These are phyloP conservation scores for Catalaphyllia jardinei DNA, from an alignment of 64 coral and sea anemone species.

Conservation along the genomic window DNA sequence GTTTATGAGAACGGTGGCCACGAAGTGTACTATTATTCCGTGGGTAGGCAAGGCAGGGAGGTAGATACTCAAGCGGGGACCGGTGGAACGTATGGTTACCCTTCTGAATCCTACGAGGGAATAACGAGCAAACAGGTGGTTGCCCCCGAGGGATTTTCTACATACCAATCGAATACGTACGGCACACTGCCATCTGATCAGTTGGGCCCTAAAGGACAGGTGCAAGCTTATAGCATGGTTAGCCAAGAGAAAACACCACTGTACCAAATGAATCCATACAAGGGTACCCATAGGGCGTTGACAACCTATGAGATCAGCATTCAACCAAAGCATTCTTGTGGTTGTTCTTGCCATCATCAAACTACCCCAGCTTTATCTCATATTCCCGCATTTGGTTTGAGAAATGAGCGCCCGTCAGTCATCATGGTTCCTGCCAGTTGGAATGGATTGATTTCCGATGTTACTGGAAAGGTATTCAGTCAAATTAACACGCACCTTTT, in stretches of 20 bases:
- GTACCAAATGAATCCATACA: background rate
- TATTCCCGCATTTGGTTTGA: background rate
- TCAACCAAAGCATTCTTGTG: background rate
- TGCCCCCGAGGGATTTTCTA: background rate
- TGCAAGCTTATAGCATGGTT: background rate
- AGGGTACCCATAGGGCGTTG: constrained; percentile 27
- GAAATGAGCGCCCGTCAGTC: constrained; percentile 27
- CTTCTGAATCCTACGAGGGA: background rate
- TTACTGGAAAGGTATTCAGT: background rate
- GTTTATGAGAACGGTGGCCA: constrained; percentile 8
- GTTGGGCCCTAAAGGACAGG: background rate
- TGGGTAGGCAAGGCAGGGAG: background rate
- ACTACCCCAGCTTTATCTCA: background rate
- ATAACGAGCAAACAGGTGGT: background rate
- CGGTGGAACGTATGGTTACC: background rate
- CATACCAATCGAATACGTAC: constrained; percentile 9
- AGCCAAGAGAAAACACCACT: background rate
- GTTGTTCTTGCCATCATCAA: constrained; percentile 1
- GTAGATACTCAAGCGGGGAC: background rate
- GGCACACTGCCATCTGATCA: background rate
- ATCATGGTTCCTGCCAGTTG: constrained; percentile 33
- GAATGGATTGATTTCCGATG: background rate
- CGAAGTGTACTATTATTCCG: constrained; percentile 7
- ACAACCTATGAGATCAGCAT: constrained; percentile 15
- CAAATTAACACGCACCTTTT: background rate